Evolutionary conservation across 2,888 invertebrate species (phyloP).

Genomic region (Ormyrus labotus): DNA sequence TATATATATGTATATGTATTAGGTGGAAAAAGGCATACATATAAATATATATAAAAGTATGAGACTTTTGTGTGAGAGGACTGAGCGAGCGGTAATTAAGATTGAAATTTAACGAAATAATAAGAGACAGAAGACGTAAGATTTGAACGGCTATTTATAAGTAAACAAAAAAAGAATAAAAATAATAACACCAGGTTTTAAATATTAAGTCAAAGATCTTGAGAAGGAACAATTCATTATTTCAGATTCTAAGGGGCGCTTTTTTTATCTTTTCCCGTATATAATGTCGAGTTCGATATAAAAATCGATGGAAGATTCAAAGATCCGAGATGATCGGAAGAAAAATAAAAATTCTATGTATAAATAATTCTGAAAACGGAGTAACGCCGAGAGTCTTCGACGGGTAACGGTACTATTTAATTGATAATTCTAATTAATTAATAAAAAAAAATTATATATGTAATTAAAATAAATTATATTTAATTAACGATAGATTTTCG

Average conservation of each 20-base stretch:
- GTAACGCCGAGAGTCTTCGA: conserved; percentile 57
- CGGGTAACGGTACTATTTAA: conserved; percentile 64
- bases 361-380: conserved; percentile 40
- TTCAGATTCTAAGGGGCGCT: conserved; percentile 58
- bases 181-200: conserved; percentile 52
- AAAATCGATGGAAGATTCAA: conserved; percentile 42
- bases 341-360: conserved; percentile 57
- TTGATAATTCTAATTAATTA: conserved; percentile 61
- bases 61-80: conserved; percentile 37
- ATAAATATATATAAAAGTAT: conserved; percentile 58
- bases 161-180: conserved; percentile 39
- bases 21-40: conserved; percentile 55
- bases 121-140: conserved; percentile 26
- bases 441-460: conserved; percentile 60
- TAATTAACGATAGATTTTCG: conserved; percentile 64
- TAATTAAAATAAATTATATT: conserved; percentile 65
- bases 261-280: conserved; percentile 59
- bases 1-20: conserved; percentile 60
- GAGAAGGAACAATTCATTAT: conserved; percentile 54
- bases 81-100: conserved; percentile 51
- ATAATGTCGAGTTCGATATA: conserved; percentile 54
- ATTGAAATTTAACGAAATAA: conserved; percentile 35
- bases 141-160: conserved; percentile 46
- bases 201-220: conserved; percentile 40
- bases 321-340: conserved; percentile 31